Base-by-base conservation (phyloP, 1,140 invertebrate genomes). In the Aphaenogaster ashmeadi region DNA sequence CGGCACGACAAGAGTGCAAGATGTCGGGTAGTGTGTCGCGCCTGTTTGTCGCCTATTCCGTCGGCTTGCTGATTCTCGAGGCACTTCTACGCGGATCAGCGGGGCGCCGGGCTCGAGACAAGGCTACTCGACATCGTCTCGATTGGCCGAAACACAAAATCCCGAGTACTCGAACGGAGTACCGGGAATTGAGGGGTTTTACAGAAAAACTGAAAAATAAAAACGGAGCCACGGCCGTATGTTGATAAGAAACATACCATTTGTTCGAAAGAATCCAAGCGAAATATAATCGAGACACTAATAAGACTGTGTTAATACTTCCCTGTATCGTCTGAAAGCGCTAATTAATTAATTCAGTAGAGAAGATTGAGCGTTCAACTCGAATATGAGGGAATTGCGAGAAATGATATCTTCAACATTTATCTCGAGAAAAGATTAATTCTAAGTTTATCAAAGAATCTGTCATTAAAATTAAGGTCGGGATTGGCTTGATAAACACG, bases 21-120 rank as follows among this genome's bases (percentile, higher is more conserved):
- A 86, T 71, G 56, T 81, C 13, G 21, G 69, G 36, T 41, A 77
- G 44, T 47, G 36, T 64, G 89, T 88, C 89, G 66, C 88, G 89
- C 71, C 89, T 89, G 86, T 56, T 50, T 77, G 89, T 90, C 89
- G 89, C 89, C 89, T 60, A 66, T 67, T 60, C 58, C 52, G 54
- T 84, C 21, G 78, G 58, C 50, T 60, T 41, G 41, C 33, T 36
- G 66, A 88, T 72, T 47, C 69, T 75, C 54, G 38, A 88, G 56
- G 90, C 69, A 88, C 80, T 91, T 88, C 44, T 54, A 54, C 33
- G 15, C 3, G 21, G 41, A 89, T 33, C 75, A 75, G 64, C 27
- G 3, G 36, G 89, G 60, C 87, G 87, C 81, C 83, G 36, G 36
- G 60, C 58, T 81, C 15, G 60, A 80, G 44, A 66, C 41, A 41